Evolutionary conservation across 2,888 invertebrate species (phyloP).

Genomic region (Tipula confusa): DNA sequence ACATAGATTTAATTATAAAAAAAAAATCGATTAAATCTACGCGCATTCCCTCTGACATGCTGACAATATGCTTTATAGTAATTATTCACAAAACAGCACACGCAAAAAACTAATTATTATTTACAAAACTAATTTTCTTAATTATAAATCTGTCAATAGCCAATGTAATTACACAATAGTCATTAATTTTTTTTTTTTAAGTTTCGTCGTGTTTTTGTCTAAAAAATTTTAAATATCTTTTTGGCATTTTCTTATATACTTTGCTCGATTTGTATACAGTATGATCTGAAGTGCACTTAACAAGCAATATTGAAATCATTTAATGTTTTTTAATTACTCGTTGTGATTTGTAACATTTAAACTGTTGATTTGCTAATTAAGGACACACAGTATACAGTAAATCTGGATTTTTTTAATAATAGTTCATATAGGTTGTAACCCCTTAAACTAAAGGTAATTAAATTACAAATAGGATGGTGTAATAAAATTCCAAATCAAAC

Average conservation of each 20-base stretch:
- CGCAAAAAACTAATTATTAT: slow-evolving; percentile 12
- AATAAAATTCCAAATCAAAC: no score
- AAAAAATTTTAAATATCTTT: background rate
- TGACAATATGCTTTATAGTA: background rate
- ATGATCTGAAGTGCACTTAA: no score
- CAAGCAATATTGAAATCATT: no score
- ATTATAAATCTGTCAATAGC: slow-evolving; percentile 14
- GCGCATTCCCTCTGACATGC: background rate
- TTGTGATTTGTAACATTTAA: no score
- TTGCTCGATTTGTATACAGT: background rate
- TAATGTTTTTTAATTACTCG: no score
- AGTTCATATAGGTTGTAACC: no score
- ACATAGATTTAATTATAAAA: slow-evolving; percentile 25
- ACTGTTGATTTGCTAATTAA: no score
- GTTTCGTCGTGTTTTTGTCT: background rate
- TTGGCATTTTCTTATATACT: background rate
- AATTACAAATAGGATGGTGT: no score
- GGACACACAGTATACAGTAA: no score
- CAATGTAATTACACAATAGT: background rate
- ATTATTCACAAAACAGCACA: background rate
- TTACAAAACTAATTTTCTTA: slow-evolving; percentile 5
- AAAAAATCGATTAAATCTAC: background rate
- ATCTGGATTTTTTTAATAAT: no score
- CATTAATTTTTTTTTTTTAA: background rate
- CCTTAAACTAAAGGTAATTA: no score